Evolutionary conservation across 2,797 vertebrate species (phyloP).

Genomic region (Buphagus erythrorhynchus): DNA sequence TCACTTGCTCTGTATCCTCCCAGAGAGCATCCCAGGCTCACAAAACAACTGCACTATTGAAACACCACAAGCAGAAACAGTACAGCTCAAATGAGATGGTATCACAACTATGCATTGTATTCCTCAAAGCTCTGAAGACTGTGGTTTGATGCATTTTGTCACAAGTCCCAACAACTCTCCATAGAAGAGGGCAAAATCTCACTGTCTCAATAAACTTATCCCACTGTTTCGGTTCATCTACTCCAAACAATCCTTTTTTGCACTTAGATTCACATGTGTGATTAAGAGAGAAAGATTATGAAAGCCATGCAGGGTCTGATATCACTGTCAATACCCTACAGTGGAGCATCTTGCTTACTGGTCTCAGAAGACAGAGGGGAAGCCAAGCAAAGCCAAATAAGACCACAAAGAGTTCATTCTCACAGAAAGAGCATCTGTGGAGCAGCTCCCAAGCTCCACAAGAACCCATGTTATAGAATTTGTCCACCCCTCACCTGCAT

Average conservation of each 20-base stretch:
- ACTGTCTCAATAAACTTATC: background rate
- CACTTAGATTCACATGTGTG: background rate
- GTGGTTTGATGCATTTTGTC: background rate
- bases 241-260: background rate
- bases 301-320: background rate
- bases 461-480: background rate
- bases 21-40: background rate
- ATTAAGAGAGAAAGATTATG: background rate
- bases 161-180: background rate
- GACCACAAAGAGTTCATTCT: background rate
- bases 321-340: background rate
- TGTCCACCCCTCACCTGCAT: background rate
- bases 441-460: background rate
- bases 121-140: background rate
- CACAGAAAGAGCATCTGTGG: background rate
- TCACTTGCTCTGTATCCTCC: background rate
- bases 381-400: background rate
- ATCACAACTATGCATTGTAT: background rate
- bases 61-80: background rate
- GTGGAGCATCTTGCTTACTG: background rate
- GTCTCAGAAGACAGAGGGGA: background rate
- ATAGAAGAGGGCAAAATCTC: background rate
- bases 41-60: background rate
- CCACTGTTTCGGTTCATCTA: background rate
- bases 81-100: background rate